Conservation (phyloP, 2,888 invertebrate genomes). For the Anthophora plumipes region DNA sequence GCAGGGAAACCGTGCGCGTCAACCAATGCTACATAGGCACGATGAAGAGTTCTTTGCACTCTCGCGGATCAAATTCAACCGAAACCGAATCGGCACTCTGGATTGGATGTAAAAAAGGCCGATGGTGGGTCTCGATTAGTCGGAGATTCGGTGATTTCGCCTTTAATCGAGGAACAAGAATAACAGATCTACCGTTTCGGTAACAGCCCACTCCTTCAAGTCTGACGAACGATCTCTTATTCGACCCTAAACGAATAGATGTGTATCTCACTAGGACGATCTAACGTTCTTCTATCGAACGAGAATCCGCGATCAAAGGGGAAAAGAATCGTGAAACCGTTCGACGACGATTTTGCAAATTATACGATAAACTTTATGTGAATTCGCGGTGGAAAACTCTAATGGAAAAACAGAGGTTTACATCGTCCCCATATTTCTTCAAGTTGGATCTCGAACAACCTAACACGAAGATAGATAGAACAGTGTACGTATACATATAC, state of each 20-base stretch:
- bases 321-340: conserved; percentile 25
- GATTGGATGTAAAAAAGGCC: neutral
- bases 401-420: conserved; percentile 5
- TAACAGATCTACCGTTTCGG: neutral
- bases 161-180: neutral
- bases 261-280: neutral
- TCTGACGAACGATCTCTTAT: neutral
- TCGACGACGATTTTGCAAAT: conserved; percentile 69
- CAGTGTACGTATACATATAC: too few relatives aligned
- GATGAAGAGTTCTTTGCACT: conserved; percentile 78
- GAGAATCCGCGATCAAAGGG: neutral
- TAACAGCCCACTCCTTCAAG: neutral
- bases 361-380: conserved; percentile 72
- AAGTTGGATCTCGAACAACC: neutral
- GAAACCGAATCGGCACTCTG: neutral
- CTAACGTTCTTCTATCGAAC: neutral
- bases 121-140: neutral
- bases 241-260: neutral
- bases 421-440: neutral
- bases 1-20: conserved; percentile 86
- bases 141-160: conserved; percentile 8
- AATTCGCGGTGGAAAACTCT: conserved; percentile 78
- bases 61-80: neutral
- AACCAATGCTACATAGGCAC: conserved; percentile 81
- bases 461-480: neutral